Evolutionary conservation across 2,797 vertebrate species (phyloP).

Genomic region (Microtus californicus): DNA sequence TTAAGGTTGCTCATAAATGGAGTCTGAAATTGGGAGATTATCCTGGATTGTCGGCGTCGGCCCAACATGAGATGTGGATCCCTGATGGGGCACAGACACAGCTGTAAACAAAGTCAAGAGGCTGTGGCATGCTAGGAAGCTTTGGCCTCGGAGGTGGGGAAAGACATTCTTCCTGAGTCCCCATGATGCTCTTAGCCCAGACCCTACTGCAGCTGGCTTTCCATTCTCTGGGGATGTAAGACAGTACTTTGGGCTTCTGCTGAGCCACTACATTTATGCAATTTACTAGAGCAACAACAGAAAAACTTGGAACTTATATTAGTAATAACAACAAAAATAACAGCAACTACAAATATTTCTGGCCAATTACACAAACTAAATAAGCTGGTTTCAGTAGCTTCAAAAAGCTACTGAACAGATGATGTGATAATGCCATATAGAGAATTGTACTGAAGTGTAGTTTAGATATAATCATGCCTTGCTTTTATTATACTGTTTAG

Average conservation of each 20-base stretch:
- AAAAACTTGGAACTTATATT: conserved; percentile 7
- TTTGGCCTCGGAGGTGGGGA: neutral
- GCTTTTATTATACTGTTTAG: conserved; percentile 4
- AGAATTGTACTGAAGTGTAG: conserved; percentile 5
- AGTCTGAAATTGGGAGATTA: conserved; percentile 37
- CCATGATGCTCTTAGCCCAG: neutral
- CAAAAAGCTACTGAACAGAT: conserved; percentile 10
- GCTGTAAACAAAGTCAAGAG: neutral
- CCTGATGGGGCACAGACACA: neutral
- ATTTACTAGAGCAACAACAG: neutral
- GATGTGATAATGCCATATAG: conserved; percentile 30
- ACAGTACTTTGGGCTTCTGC: neutral
- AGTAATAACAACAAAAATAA: conserved; percentile 28
- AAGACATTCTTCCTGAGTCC: neutral
- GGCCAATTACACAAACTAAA: conserved; percentile 6
- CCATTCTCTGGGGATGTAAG: neutral
- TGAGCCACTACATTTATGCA: neutral
- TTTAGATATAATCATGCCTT: conserved; percentile 3
- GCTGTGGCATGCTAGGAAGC: neutral
- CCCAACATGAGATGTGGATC: neutral
- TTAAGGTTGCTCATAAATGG: conserved; percentile 40
- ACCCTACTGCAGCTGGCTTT: neutral
- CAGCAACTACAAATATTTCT: conserved; percentile 36
- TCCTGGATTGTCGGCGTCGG: neutral
- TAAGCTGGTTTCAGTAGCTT: conserved; percentile 3